A percentile compares a stretch with the other conserved stretches of the same genome.
phyloP scores from a whole-genome alignment of 2,888 invertebrate genomes.

The Papilio gigon region DNA sequence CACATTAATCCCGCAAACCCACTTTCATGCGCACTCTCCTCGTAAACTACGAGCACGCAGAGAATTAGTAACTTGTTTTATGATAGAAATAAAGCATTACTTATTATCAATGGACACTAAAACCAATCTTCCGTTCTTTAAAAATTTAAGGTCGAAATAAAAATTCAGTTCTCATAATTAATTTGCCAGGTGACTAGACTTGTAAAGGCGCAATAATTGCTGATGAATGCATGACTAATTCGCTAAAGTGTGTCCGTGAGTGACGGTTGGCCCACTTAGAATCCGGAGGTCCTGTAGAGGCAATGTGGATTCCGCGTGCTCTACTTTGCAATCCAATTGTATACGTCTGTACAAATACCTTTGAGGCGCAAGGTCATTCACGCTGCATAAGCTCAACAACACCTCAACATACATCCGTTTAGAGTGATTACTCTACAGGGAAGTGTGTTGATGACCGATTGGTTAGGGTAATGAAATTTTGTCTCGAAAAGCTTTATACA shows the following conservation, averaged over 20 bases:
- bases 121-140: background rate
- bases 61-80: background rate
- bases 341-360: no score
- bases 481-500: no score
- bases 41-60: slow-evolving; percentile 1
- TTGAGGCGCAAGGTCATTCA: no score
- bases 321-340: background rate
- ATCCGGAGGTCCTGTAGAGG: background rate
- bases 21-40: slow-evolving; percentile 11
- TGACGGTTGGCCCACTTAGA: slow-evolving; percentile 24
- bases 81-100: background rate
- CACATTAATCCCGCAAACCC: slow-evolving; percentile 17
- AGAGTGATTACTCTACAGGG: no score
- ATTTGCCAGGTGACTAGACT: background rate
- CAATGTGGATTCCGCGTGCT: background rate
- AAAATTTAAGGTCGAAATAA: background rate
- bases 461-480: no score
- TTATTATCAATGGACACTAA: background rate
- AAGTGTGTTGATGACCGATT: no score
- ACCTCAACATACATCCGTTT: no score
- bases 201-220: background rate
- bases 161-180: background rate
- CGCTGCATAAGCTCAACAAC: no score
- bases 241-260: slow-evolving; percentile 22
- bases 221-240: slow-evolving; percentile 34